These are phyloP conservation scores for Muscidifurax raptorellus DNA, from an alignment of 1,140 invertebrate genomes.

Conservation along the genomic window DNA sequence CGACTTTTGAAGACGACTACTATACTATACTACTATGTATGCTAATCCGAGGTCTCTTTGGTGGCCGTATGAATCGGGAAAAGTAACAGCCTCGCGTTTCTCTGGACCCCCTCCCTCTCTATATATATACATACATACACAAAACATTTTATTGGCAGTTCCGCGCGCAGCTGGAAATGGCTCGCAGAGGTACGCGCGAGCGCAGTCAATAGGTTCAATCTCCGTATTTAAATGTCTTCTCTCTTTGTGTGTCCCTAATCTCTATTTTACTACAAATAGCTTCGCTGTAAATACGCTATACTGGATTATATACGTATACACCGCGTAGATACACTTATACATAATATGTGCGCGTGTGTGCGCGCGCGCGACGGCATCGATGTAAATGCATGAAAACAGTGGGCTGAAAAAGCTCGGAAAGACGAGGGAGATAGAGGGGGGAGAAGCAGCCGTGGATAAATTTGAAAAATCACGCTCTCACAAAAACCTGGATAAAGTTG, in stretches of 20 bases:
- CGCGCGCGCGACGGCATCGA: background rate
- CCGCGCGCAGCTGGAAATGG: conserved; percentile 10
- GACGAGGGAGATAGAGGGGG: background rate
- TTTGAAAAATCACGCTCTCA: background rate
- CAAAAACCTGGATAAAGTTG: too few relatives aligned
- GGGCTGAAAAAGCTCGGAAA: background rate
- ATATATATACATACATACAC: background rate
- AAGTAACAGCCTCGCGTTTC: background rate
- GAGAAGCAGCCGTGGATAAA: background rate
- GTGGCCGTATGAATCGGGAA: background rate
- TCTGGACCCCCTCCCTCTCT: background rate
- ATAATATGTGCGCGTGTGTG: too few relatives aligned
- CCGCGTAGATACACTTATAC: background rate
- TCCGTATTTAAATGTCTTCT: background rate
- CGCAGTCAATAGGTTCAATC: conserved; percentile 21
- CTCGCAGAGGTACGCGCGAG: background rate
- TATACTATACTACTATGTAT: background rate
- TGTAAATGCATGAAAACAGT: conserved; percentile 25
- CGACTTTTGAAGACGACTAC: background rate
- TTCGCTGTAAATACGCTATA: conserved; percentile 50
- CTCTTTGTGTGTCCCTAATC: conserved; percentile 24
- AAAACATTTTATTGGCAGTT: conserved; percentile 46
- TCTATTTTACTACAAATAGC: conserved; percentile 38
- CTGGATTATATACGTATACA: conserved; percentile 12
- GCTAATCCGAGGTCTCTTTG: background rate